phyloP scores from a whole-genome alignment of 2,888 invertebrate species.

The Calliphora vomitoria region DNA sequence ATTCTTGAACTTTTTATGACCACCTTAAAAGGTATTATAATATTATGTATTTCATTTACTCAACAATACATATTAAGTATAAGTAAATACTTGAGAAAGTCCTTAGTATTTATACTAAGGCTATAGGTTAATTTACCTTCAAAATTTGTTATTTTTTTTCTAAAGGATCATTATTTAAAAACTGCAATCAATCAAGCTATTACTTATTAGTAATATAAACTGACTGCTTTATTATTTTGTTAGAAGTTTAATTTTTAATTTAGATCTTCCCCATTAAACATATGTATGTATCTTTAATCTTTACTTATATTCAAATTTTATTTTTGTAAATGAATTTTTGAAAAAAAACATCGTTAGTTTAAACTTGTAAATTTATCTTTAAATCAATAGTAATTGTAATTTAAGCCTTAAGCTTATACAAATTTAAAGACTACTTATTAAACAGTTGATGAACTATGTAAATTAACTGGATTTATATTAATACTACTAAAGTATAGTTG shows the following conservation, averaged over 20 bases:
- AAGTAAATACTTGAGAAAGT: neutral
- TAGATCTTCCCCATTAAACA: neutral
- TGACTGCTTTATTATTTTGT: neutral
- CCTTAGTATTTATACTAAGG: neutral
- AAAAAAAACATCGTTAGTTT: constrained; percentile 2
- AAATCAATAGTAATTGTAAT: constrained; percentile 26
- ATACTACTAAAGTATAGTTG: constrained; percentile 55
- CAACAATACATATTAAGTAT: neutral
- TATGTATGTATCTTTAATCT: neutral
- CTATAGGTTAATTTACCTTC: neutral
- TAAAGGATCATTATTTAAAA: too few relatives aligned
- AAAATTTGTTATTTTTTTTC: too few relatives aligned
- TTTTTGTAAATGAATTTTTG: constrained; percentile 46
- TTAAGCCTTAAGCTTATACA: constrained; percentile 38
- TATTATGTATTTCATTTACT: too few relatives aligned
- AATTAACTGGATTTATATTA: constrained; percentile 62
- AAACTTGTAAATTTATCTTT: constrained; percentile 49
- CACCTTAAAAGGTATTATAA: neutral
- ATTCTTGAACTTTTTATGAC: neutral
- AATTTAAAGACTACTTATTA: constrained; percentile 10
- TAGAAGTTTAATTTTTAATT: neutral
- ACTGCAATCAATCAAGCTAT: too few relatives aligned
- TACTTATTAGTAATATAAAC: neutral
- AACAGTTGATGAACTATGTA: constrained; percentile 42
- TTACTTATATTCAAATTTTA: neutral